Conservation (phyloP, 2,888 invertebrate genomes). For the Oxyscelio sp. region DNA sequence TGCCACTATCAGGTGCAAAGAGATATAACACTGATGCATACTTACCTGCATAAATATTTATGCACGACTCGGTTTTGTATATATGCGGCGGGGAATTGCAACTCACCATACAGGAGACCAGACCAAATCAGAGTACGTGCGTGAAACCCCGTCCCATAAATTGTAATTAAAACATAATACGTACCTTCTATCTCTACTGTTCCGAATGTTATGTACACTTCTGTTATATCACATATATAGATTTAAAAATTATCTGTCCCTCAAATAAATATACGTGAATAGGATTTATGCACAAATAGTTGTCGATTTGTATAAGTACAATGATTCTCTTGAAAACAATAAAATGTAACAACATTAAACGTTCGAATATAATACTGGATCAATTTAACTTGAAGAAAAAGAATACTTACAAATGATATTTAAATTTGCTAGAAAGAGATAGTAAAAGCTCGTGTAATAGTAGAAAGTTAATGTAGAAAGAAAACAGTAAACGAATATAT, state of each 20-base stretch:
- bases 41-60: conserved; percentile 36
- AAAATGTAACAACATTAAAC: too few species aligned
- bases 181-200: conserved; percentile 55
- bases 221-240: conserved; percentile 44
- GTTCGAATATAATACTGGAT: too few species aligned
- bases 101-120: conserved; percentile 41
- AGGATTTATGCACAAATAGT: conserved; percentile 61
- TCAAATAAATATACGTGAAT: conserved; percentile 48
- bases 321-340: conserved; percentile 32
- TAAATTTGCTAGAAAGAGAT: too few species aligned
- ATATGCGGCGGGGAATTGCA: conserved; percentile 35
- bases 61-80: conserved; percentile 4
- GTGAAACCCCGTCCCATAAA: conserved; percentile 83
- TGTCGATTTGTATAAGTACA: conserved; percentile 55
- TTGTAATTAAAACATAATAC: conserved; percentile 84
- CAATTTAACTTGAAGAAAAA: too few species aligned
- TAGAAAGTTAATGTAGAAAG: too few species aligned
- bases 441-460: too few species aligned
- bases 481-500: too few species aligned
- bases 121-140: conserved; percentile 71
- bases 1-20: conserved; percentile 56
- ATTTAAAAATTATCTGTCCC: conserved; percentile 7
- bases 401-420: too few species aligned
- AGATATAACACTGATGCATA: conserved; percentile 27
- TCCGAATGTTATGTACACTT: conserved; percentile 34